phyloP scores from a whole-genome alignment of 2,888 invertebrate genomes.

The Tenthredo scrophulariae region DNA sequence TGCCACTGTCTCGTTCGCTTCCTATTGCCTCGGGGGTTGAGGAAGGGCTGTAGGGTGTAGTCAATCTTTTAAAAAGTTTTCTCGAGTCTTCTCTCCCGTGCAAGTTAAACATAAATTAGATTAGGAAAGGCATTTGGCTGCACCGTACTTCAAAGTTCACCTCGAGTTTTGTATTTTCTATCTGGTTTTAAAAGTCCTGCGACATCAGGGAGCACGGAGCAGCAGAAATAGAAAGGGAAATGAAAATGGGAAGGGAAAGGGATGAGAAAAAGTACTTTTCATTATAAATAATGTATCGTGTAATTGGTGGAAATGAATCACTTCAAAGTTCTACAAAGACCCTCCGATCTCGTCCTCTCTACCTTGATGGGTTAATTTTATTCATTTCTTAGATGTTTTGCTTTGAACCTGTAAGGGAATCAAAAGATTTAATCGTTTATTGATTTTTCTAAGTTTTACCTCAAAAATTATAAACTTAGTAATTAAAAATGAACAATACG shows the following conservation, averaged over 20 bases:
- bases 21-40: slow-evolving; percentile 7
- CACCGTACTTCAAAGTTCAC: slow-evolving; percentile 47
- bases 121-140: slow-evolving; percentile 67
- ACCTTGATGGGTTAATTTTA: slow-evolving; percentile 29
- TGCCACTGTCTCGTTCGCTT: slow-evolving; percentile 36
- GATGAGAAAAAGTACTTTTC: slow-evolving; percentile 58
- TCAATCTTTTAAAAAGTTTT: slow-evolving; percentile 76
- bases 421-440: neutral
- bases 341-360: neutral
- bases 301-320: slow-evolving; percentile 60
- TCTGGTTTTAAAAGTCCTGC: slow-evolving; percentile 42
- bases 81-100: slow-evolving; percentile 59
- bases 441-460: neutral
- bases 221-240: neutral
- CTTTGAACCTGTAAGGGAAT: neutral
- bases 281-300: slow-evolving; percentile 67
- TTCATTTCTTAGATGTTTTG: neutral
- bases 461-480: neutral
- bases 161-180: slow-evolving; percentile 58
- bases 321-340: slow-evolving; percentile 15
- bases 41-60: slow-evolving; percentile 57
- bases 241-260: neutral
- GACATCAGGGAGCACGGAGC: neutral
- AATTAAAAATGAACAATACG: neutral
- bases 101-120: slow-evolving; percentile 76